phyloP scores from a whole-genome alignment of 2,797 vertebrate species.

The Acanthis flammea region DNA sequence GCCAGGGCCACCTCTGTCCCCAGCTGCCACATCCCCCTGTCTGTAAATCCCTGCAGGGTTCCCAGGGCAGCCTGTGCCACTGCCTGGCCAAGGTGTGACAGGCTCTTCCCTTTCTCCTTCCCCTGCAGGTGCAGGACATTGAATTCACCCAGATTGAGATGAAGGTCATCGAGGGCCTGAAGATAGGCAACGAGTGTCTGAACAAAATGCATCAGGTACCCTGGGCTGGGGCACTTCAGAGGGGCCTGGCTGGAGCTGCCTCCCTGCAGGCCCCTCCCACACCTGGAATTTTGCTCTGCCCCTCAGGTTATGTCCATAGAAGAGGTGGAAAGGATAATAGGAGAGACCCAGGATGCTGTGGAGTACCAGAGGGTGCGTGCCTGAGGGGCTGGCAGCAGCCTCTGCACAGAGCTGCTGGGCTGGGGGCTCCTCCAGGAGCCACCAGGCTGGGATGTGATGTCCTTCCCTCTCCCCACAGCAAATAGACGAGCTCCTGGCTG shows the following conservation, averaged over 20 bases:
- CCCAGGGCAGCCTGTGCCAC: neutral
- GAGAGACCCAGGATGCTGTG: slow-evolving; percentile 91
- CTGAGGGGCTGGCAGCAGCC: neutral
- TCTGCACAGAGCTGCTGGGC: fast-evolving
- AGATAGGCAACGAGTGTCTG: slow-evolving; percentile 91
- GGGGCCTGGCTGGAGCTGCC: neutral
- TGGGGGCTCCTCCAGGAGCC: fast-evolving
- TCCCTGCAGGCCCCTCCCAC: neutral
- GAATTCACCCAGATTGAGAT: slow-evolving; percentile 94
- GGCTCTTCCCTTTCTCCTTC: neutral
- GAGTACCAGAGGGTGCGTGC: slow-evolving; percentile 89
- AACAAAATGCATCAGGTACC: slow-evolving; percentile 82
- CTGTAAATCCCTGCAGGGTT: neutral
- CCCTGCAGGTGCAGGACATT: slow-evolving; percentile 76
- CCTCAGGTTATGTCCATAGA: slow-evolving; percentile 91
- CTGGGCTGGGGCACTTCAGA: neutral
- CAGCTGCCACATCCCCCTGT: neutral
- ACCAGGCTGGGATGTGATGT: fast-evolving
- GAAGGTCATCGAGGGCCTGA: slow-evolving; percentile 92
- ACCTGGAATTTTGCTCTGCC: neutral
- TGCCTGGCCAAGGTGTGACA: neutral
- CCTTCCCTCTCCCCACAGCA: slow-evolving; percentile 74
- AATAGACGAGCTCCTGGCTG: slow-evolving; percentile 91
- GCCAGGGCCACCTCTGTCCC: neutral
- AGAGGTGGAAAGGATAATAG: slow-evolving; percentile 91